phyloP scores from a whole-genome alignment of 2,113 vertebrate species.

The Notothenia rossii region DNA sequence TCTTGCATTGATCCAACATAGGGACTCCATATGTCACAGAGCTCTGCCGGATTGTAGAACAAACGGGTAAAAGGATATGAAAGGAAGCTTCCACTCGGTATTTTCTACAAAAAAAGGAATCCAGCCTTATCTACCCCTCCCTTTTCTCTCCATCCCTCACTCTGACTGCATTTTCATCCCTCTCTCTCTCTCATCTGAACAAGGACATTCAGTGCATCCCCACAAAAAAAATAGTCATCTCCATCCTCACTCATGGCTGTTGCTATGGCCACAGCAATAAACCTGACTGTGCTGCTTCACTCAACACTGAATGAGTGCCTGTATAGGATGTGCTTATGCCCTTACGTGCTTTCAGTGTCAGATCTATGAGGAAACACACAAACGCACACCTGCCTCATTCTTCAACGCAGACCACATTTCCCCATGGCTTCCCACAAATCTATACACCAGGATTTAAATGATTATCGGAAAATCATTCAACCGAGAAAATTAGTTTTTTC shows the following conservation, averaged over 20 bases:
- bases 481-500: conserved; percentile 27
- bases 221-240: conserved; percentile 60
- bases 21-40: conserved; percentile 27
- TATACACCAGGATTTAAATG: not conserved
- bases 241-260: conserved; percentile 72
- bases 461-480: conserved; percentile 14
- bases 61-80: conserved; percentile 52
- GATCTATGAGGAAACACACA: conserved; percentile 21
- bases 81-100: conserved; percentile 27
- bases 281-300: conserved; percentile 56
- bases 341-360: conserved; percentile 32
- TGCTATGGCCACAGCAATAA: conserved; percentile 83
- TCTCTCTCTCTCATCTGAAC: conserved; percentile 53
- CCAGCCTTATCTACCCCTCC: too few species aligned
- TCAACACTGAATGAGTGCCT: conserved; percentile 44
- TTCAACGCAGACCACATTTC: not conserved
- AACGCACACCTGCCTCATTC: conserved; percentile 12
- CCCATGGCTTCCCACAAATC: not conserved
- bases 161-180: not conserved
- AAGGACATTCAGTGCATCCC: conserved; percentile 73
- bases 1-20: not conserved
- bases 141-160: too few species aligned
- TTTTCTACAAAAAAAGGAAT: too few species aligned
- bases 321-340: conserved; percentile 25
- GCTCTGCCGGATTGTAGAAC: conserved; percentile 29